Percentiles rank a stretch among this genome's conserved stretches.
Evolutionary conservation across 2,113 vertebrate species (phyloP).

Genomic region (Caretta caretta): DNA sequence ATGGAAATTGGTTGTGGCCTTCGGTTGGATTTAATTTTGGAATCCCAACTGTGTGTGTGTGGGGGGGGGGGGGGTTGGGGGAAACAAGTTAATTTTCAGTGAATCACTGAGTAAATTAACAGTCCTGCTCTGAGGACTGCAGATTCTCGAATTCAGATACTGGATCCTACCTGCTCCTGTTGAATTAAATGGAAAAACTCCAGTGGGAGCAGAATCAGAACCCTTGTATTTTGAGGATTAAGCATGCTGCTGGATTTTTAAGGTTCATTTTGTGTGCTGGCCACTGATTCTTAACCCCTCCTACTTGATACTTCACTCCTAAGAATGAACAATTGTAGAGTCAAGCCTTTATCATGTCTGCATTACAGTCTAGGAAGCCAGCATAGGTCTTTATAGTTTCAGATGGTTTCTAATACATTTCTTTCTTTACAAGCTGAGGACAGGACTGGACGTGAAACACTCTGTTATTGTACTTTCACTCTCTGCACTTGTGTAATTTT

Average conservation of each 20-base stretch:
- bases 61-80: not conserved
- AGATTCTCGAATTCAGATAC: not conserved
- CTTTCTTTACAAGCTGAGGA: slow-evolving; percentile 55
- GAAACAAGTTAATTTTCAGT: not conserved
- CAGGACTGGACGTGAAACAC: slow-evolving; percentile 57
- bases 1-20: accelerated
- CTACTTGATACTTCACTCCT: not conserved
- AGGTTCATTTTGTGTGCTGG: slow-evolving; percentile 24
- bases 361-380: slow-evolving; percentile 18
- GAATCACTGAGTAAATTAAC: not conserved
- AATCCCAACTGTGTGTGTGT: not conserved
- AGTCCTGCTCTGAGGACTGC: not conserved
- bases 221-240: not conserved
- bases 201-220: slow-evolving; percentile 31
- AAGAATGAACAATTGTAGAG: slow-evolving; percentile 25
- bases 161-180: not conserved
- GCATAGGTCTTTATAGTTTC: slow-evolving; percentile 40
- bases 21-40: not conserved
- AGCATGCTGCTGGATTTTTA: not conserved
- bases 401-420: slow-evolving; percentile 43
- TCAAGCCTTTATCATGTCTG: slow-evolving; percentile 2
- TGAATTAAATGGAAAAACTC: not conserved
- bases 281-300: slow-evolving; percentile 12
- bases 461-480: slow-evolving; percentile 69
- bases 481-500: slow-evolving; percentile 63